phyloP scores from a whole-genome alignment of 2,113 vertebrate species.

The Leucoraja erinaceus region DNA sequence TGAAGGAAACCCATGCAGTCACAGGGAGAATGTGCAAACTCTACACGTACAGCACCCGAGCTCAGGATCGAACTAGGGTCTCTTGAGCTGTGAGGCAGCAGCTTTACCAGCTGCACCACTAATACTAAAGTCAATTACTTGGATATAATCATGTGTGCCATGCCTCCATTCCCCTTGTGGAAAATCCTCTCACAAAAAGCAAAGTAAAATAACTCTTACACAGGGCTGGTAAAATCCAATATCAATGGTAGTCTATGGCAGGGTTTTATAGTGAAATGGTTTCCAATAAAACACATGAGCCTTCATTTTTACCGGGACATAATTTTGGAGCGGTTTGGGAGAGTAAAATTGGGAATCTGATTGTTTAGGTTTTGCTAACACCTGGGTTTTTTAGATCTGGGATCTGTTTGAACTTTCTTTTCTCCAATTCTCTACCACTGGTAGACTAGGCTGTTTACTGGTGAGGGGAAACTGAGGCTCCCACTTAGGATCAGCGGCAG shows the following conservation, averaged over 20 bases:
- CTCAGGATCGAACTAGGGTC: no score
- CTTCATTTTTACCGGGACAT: not conserved
- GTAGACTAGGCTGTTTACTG: not conserved
- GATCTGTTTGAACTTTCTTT: not conserved
- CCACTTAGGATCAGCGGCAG: not conserved
- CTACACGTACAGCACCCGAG: no score
- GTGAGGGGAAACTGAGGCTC: not conserved
- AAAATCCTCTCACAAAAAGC: not conserved
- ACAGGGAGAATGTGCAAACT: no score
- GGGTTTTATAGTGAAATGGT: not conserved
- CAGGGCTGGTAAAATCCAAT: not conserved
- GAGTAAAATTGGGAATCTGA: not conserved
- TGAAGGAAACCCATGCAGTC: no score
- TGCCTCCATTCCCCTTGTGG: not conserved
- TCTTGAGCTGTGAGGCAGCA: no score
- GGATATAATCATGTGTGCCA: not conserved
- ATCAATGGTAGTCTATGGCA: not conserved
- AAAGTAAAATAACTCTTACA: not conserved
- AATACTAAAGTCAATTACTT: not conserved
- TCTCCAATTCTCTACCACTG: no score
- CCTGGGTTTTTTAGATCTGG: not conserved
- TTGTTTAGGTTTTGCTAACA: not conserved
- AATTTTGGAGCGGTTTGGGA: not conserved
- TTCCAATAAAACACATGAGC: not conserved
- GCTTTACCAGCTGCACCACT: no score